Conservation (phyloP, 2,797 vertebrate species). For the Gila robusta region DNA sequence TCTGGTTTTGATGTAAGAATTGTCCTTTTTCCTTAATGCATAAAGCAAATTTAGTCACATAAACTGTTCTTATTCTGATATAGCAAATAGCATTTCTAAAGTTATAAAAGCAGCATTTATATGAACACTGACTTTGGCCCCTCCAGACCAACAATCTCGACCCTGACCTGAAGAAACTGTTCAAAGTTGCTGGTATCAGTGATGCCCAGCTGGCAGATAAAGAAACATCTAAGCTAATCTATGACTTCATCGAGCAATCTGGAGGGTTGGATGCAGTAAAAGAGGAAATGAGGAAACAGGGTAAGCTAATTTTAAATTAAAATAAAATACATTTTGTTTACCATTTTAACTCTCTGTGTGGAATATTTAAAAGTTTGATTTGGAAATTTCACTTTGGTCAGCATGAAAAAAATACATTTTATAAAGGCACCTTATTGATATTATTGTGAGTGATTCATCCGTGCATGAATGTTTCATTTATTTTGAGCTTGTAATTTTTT, state of each 20-base stretch:
- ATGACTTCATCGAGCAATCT: constrained; percentile 83
- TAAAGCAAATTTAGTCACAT: neutral
- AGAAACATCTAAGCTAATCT: constrained; percentile 83
- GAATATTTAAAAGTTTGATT: neutral
- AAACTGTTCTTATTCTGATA: neutral
- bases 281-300: constrained; percentile 78
- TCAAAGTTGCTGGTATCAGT: constrained; percentile 81
- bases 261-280: constrained; percentile 83
- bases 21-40: neutral
- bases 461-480: neutral
- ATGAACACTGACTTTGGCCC: neutral
- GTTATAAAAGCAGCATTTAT: neutral
- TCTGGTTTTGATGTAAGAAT: constrained; percentile 66
- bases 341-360: neutral
- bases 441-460: neutral
- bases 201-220: constrained; percentile 80
- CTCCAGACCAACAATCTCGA: constrained; percentile 77
- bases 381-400: neutral
- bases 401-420: neutral
- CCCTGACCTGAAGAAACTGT: constrained; percentile 79
- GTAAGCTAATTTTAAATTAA: constrained; percentile 59
- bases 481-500: neutral
- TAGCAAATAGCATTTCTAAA: neutral
- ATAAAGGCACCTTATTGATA: neutral
- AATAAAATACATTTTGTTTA: neutral